Evolutionary conservation across 2,888 invertebrate species (phyloP).

Genomic region (Campoplex nolae): DNA sequence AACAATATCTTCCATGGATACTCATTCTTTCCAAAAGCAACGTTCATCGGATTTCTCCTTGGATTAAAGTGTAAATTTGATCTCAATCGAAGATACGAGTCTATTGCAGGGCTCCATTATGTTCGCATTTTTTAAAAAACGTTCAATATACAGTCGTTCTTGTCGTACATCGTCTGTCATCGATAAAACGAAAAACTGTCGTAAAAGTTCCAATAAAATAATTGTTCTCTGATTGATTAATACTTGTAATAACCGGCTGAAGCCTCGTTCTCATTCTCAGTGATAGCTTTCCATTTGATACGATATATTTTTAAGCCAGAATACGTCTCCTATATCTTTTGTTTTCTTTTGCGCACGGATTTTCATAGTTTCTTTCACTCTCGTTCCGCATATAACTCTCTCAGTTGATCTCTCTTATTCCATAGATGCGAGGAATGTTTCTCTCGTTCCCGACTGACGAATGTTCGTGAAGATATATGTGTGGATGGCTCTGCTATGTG

Average conservation of each 20-base stretch:
- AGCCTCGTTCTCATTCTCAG: background rate
- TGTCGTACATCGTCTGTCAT: background rate
- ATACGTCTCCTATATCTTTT: slow-evolving; percentile 36
- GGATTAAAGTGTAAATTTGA: background rate
- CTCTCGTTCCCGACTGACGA: slow-evolving; percentile 35
- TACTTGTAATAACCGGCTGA: background rate
- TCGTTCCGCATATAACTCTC: background rate
- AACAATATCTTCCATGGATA: background rate
- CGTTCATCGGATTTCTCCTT: background rate
- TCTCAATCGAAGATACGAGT: background rate
- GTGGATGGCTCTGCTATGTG: background rate
- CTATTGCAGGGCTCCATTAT: background rate
- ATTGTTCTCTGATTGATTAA: slow-evolving; percentile 12
- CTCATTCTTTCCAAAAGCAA: background rate
- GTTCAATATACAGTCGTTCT: background rate
- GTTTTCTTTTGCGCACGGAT: slow-evolving; percentile 30
- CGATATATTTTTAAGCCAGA: background rate
- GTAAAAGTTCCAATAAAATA: background rate
- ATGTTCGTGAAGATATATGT: slow-evolving; percentile 16
- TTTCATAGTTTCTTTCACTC: slow-evolving; percentile 57
- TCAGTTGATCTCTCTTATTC: slow-evolving; percentile 40
- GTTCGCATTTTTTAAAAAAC: background rate
- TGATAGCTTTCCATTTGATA: background rate
- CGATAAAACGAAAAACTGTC: background rate
- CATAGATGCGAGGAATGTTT: slow-evolving; percentile 9